phyloP scores from a whole-genome alignment of 2,113 vertebrate genomes.

The Gallinago paraguaiae region DNA sequence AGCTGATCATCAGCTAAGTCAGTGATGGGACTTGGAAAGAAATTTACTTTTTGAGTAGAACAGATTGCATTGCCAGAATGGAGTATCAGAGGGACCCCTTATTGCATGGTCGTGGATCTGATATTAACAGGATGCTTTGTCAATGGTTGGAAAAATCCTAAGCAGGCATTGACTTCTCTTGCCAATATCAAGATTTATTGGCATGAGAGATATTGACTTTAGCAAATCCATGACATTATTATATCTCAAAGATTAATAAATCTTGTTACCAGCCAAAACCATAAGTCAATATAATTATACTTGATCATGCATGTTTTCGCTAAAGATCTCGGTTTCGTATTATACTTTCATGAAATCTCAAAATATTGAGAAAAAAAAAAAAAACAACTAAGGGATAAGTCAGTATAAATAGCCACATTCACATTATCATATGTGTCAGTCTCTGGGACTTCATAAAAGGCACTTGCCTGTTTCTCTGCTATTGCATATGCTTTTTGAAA shows the following conservation, averaged over 20 bases:
- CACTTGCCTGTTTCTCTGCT: not conserved
- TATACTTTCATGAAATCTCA: conserved; percentile 66
- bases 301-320: conserved; percentile 71
- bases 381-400: not conserved
- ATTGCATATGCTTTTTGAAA: not conserved
- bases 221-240: conserved; percentile 76
- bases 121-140: conserved; percentile 68
- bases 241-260: conserved; percentile 76
- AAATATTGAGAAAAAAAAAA: conserved; percentile 47
- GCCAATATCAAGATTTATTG: conserved; percentile 80
- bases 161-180: conserved; percentile 76
- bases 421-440: not conserved
- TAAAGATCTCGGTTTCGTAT: conserved; percentile 20
- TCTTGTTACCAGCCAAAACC: conserved; percentile 72
- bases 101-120: conserved; percentile 23
- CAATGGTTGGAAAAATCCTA: conserved; percentile 69
- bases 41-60: conserved; percentile 33
- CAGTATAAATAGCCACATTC: conserved; percentile 8
- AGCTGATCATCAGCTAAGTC: not conserved
- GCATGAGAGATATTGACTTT: conserved; percentile 73
- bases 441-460: not conserved
- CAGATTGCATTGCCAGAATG: conserved; percentile 45
- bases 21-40: not conserved
- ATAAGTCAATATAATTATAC: conserved; percentile 77
- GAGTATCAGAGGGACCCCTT: conserved; percentile 35